phyloP scores from a whole-genome alignment of 1,140 invertebrate species.

The Rhagoletis pomonella region DNA sequence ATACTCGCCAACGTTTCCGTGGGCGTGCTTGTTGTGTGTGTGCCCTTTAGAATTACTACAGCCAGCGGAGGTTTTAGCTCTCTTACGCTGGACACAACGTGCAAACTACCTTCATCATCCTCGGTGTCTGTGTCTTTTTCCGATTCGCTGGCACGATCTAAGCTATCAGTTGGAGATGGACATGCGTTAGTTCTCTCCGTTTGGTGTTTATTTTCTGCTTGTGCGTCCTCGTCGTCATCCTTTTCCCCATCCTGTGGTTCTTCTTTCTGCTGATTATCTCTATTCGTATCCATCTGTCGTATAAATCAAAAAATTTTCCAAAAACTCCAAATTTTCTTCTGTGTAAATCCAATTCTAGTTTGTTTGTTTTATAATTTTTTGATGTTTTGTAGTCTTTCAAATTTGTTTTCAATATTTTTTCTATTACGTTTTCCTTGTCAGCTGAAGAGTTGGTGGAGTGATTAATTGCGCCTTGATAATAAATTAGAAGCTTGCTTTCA shows the following conservation, averaged over 20 bases:
- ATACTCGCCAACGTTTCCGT: conserved; percentile 1
- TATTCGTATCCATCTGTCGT: not conserved
- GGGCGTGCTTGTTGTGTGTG: conserved; percentile 23
- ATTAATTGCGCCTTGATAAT: not conserved
- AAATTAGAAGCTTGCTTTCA: too few relatives aligned
- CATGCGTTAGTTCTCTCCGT: too few relatives aligned
- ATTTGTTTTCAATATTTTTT: not conserved
- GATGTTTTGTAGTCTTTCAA: not conserved
- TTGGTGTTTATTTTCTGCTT: not conserved
- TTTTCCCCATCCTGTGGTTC: not conserved
- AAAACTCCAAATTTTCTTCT: conserved; percentile 30
- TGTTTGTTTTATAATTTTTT: conserved; percentile 21
- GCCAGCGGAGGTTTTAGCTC: not conserved
- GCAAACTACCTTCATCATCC: not conserved
- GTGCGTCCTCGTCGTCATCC: conserved; percentile 20
- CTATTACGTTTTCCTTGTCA: conserved; percentile 10
- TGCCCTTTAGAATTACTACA: not conserved
- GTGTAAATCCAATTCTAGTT: conserved; percentile 31
- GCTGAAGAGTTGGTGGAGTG: not conserved
- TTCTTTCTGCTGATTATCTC: conserved; percentile 15
- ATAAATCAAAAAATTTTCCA: conserved; percentile 38
- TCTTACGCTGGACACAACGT: not conserved
- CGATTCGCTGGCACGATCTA: not conserved
- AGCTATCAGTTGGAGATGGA: too few relatives aligned
- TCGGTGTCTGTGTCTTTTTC: conserved; percentile 1